Evolutionary conservation across 2,113 vertebrate genomes (phyloP).

Genomic region (Chaenocephalus aceratus): DNA sequence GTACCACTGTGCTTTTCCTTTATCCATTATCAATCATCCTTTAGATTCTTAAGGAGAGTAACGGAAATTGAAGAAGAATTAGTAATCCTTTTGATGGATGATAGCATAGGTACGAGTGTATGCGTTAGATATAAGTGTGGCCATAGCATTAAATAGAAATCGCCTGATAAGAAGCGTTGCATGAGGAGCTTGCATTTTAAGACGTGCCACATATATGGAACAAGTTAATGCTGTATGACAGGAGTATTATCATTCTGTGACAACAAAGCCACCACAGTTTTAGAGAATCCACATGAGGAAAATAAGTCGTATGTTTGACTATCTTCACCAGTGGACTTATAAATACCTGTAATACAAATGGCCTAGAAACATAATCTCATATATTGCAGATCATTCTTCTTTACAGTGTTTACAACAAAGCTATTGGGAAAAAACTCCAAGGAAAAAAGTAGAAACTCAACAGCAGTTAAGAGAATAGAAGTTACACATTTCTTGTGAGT

Average conservation of each 20-base stretch:
- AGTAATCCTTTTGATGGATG: slow-evolving; percentile 83
- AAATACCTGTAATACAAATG: slow-evolving; percentile 45
- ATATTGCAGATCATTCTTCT: slow-evolving; percentile 2
- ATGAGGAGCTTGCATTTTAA: slow-evolving; percentile 44
- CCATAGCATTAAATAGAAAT: slow-evolving; percentile 60
- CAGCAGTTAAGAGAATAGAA: slow-evolving; percentile 53
- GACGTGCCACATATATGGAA: slow-evolving; percentile 22
- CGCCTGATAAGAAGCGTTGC: slow-evolving; percentile 51
- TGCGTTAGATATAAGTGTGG: slow-evolving; percentile 62
- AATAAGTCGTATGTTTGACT: slow-evolving; percentile 38
- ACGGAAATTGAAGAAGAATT: slow-evolving; percentile 85
- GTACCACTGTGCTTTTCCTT: slow-evolving; percentile 83
- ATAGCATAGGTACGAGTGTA: slow-evolving; percentile 66
- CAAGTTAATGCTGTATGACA: slow-evolving; percentile 55
- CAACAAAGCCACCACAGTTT: slow-evolving; percentile 49
- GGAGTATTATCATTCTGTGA: slow-evolving; percentile 40
- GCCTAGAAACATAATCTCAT: slow-evolving; percentile 42
- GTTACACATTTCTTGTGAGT: slow-evolving; percentile 63
- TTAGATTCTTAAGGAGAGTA: slow-evolving; percentile 80
- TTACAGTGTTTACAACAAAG: slow-evolving; percentile 42
- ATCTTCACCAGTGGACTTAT: slow-evolving; percentile 25
- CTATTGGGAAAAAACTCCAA: slow-evolving; percentile 33
- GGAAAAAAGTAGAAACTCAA: slow-evolving; percentile 34
- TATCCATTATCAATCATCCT: slow-evolving; percentile 85
- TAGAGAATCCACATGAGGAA: slow-evolving; percentile 1